Conservation (phyloP, 2,797 vertebrate genomes). For the Phylloscopus collybita region DNA sequence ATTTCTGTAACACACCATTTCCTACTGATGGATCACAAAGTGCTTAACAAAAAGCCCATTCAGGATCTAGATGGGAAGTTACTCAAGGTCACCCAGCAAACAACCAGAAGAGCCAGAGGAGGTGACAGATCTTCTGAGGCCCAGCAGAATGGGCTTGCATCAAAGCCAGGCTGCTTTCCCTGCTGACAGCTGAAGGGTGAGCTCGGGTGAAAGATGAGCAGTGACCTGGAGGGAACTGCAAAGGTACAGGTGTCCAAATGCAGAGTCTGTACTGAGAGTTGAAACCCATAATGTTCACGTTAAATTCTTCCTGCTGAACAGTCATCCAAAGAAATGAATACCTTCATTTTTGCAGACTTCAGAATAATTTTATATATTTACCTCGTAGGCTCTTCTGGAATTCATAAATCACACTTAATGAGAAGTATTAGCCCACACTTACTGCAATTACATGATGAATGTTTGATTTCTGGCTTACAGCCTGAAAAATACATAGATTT, state of each 20-base stretch:
- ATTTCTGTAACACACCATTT: neutral
- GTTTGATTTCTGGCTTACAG: conserved; percentile 64
- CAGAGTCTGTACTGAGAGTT: neutral
- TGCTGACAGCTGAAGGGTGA: neutral
- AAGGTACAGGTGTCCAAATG: neutral
- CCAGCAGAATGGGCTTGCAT: neutral
- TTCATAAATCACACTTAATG: conserved; percentile 67
- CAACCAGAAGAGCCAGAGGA: neutral
- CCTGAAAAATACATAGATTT: conserved; percentile 67
- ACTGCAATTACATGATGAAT: conserved; percentile 61
- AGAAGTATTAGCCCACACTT: conserved; percentile 61
- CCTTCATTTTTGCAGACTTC: conserved; percentile 45
- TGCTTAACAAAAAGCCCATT: neutral
- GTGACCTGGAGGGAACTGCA: neutral
- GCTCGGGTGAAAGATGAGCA: neutral
- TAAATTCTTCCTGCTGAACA: conserved; percentile 10
- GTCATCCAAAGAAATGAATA: conserved; percentile 12
- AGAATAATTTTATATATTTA: conserved; percentile 62
- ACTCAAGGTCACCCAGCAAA: neutral
- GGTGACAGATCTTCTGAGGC: neutral
- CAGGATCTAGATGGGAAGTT: neutral
- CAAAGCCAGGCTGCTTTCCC: neutral
- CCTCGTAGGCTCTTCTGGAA: conserved; percentile 37
- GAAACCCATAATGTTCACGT: neutral
- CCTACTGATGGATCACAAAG: neutral